These are phyloP conservation scores for Pteronotus mesoamericanus DNA, from an alignment of 2,797 vertebrate genomes.

Conservation along the genomic window DNA sequence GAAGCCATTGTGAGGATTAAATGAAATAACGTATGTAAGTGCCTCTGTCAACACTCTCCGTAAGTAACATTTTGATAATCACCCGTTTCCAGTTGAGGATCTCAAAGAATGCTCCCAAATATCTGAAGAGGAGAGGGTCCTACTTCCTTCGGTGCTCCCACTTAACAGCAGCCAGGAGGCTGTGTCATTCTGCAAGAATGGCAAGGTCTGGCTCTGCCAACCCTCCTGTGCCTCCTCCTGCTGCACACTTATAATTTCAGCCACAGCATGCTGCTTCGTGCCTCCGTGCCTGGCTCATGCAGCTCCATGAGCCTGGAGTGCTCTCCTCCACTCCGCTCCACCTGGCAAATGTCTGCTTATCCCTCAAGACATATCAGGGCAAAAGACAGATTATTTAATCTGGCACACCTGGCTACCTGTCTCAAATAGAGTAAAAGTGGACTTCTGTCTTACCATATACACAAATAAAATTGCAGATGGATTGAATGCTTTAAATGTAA, in stretches of 20 bases:
- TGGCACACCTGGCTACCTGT: background rate
- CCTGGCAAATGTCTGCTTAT: background rate
- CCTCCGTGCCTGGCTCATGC: background rate
- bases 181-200: background rate
- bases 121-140: background rate
- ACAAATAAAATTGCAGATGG: constrained; percentile 18
- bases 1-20: background rate
- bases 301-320: background rate
- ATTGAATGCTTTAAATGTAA: background rate
- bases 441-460: background rate
- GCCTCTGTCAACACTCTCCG: background rate
- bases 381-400: background rate
- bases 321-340: background rate
- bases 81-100: background rate
- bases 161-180: background rate
- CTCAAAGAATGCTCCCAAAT: background rate
- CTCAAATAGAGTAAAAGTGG: background rate
- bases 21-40: background rate
- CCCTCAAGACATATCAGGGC: background rate
- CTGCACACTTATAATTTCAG: background rate
- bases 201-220: background rate
- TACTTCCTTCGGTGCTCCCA: background rate
- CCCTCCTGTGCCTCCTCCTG: background rate
- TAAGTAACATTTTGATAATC: background rate
- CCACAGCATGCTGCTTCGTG: background rate